Evolutionary conservation across 2,888 invertebrate species (phyloP).

Genomic region (Buathra laborator): DNA sequence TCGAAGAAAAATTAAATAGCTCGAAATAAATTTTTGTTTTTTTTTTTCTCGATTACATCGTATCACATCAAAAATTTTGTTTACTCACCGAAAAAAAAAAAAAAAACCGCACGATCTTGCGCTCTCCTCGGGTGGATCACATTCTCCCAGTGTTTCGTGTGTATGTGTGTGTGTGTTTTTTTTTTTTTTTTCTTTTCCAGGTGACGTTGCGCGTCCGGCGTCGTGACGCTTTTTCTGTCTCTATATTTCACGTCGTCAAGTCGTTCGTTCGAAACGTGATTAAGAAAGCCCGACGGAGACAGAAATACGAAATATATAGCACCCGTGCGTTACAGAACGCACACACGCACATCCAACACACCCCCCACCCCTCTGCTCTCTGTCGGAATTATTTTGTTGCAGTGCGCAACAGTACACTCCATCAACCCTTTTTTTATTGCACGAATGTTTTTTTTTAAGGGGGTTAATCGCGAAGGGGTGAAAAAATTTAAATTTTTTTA

Average conservation of each 20-base stretch:
- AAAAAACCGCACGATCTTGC: background rate
- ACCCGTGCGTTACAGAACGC: conserved; percentile 64
- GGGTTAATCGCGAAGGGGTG: too few species aligned
- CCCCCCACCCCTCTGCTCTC: background rate
- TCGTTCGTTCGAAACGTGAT: conserved; percentile 43
- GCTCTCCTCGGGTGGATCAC: conserved; percentile 45
- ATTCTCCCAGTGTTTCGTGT: conserved; percentile 17
- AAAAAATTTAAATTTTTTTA: background rate
- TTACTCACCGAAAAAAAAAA: background rate
- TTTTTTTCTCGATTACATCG: background rate
- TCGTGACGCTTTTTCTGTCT: conserved; percentile 45
- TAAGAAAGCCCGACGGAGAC: conserved; percentile 47
- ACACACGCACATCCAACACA: conserved; percentile 11
- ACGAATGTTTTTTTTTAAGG: background rate
- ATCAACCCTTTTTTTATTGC: background rate
- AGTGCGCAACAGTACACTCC: conserved; percentile 4
- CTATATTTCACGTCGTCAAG: background rate
- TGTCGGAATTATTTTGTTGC: conserved; percentile 32
- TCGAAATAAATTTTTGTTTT: background rate
- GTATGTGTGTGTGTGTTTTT: background rate
- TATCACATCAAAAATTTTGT: background rate
- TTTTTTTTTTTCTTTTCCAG: conserved; percentile 21
- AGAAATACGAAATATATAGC: conserved; percentile 58
- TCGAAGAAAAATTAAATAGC: conserved; percentile 40
- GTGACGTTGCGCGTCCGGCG: conserved; percentile 58